Evolutionary conservation across 2,888 invertebrate genomes (phyloP).

Genomic region (Drosophila conformis): DNA sequence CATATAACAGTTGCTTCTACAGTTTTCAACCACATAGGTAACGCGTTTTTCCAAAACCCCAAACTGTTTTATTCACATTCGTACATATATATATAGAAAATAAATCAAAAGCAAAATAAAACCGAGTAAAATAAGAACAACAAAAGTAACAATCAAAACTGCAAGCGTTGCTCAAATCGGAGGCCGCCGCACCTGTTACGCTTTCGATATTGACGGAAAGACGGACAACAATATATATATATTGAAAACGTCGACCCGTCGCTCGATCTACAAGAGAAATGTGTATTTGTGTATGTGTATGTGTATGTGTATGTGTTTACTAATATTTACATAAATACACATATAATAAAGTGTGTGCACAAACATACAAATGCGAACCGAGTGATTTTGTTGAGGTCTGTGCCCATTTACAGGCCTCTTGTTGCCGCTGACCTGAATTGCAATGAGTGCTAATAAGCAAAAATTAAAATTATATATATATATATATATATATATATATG

Average conservation of each 20-base stretch:
- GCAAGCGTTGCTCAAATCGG: conserved; percentile 32
- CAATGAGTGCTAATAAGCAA: conserved; percentile 48
- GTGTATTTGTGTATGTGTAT: not conserved
- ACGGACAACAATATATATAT: conserved; percentile 24
- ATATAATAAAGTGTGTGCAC: not conserved
- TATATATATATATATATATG: conserved; percentile 3
- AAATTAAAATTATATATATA: conserved; percentile 22
- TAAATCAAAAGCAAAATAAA: not conserved
- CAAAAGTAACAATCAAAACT: conserved; percentile 37
- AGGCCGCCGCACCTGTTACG: conserved; percentile 60
- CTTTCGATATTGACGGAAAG: conserved; percentile 47
- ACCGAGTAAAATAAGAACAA: not conserved
- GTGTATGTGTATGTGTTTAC: not conserved
- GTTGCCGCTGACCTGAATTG: conserved; percentile 50
- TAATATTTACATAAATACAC: conserved; percentile 1
- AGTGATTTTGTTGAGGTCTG: conserved; percentile 41
- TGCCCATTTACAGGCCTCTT: conserved; percentile 55
- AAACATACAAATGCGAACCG: conserved; percentile 1
- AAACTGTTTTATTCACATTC: not conserved
- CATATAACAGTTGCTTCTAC: not conserved
- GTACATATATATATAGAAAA: not conserved
- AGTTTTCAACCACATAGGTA: not conserved
- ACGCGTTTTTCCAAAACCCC: not conserved
- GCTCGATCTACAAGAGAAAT: conserved; percentile 25
- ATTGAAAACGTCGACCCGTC: conserved; percentile 28